Evolutionary conservation across 2,113 vertebrate genomes (phyloP).

Genomic region (human (Homo sapiens)): GRCh38 chr1:118657001-118657500

Average conservation of each 20-base stretch:
- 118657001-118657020: background rate
- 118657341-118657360: background rate
- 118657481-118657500: background rate
- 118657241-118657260: too few species aligned
- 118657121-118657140: background rate
- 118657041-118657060: background rate
- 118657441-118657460: constrained; percentile 1
- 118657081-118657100: background rate
- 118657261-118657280: background rate
- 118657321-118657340: background rate
- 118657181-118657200: too few species aligned
- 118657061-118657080: background rate
- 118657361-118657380: background rate
- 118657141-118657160: background rate
- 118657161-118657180: background rate
- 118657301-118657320: background rate
- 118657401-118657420: background rate
- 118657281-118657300: background rate
- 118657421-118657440: background rate
- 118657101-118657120: background rate
- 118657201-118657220: too few species aligned
- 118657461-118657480: background rate
- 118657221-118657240: too few species aligned
- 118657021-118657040: background rate
- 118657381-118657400: background rate